phyloP scores from a whole-genome alignment of 2,113 vertebrate species.

The Xenotilapia caudafasciata region DNA sequence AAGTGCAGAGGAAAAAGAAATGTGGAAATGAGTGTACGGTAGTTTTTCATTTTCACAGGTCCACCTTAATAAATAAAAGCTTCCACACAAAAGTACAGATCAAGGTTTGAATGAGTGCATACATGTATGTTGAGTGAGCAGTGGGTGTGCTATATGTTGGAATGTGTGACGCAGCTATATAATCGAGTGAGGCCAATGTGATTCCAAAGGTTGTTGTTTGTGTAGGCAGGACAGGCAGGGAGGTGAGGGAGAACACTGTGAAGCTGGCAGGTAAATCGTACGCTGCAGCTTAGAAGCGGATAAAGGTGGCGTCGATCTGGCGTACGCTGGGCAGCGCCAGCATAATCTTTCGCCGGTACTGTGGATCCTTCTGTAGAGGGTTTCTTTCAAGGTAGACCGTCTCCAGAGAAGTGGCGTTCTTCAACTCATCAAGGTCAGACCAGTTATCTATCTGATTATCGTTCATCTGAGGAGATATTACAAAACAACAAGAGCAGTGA shows the following conservation, averaged over 20 bases:
- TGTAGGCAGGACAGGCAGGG: neutral
- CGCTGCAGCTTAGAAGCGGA: conserved; percentile 80
- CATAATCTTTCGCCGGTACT: conserved; percentile 97
- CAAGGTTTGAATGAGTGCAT: conserved; percentile 38
- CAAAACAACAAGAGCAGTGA: neutral
- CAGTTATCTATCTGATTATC: conserved; percentile 95
- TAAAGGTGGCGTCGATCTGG: conserved; percentile 96
- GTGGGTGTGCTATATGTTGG: conserved; percentile 4
- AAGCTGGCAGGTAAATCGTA: conserved; percentile 4
- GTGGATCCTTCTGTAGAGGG: conserved; percentile 93
- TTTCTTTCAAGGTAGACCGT: conserved; percentile 95
- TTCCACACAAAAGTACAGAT: conserved; percentile 37
- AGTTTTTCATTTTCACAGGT: conserved; percentile 24
- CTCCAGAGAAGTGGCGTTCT: conserved; percentile 85
- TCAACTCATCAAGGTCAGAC: conserved; percentile 93
- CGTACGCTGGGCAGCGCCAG: conserved; percentile 88
- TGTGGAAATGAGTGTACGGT: neutral
- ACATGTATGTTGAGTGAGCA: conserved; percentile 42
- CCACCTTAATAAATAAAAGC: conserved; percentile 48
- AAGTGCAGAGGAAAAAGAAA: neutral
- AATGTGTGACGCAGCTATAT: conserved; percentile 14
- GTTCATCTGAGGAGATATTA: conserved; percentile 83
- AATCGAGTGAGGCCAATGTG: conserved; percentile 13
- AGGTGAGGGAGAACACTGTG: conserved; percentile 26
- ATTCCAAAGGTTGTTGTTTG: neutral